Conservation (phyloP, 2,888 invertebrate species). For the Drosophila stalkeri region DNA sequence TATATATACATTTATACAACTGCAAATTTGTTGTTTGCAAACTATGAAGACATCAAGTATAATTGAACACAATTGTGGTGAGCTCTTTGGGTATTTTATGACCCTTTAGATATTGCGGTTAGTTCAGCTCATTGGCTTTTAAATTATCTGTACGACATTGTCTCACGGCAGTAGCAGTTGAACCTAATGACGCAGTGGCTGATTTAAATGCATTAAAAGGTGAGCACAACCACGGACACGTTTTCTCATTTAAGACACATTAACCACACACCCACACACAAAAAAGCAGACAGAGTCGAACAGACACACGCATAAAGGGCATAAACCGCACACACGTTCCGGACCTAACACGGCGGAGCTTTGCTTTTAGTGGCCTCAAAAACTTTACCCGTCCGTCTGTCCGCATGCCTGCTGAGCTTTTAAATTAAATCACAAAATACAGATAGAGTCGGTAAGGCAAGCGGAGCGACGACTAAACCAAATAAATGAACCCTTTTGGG, state of each 20-base stretch:
- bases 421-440: constrained; percentile 78
- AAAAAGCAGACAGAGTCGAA: constrained; percentile 8
- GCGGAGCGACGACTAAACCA: constrained; percentile 63
- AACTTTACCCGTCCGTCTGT: constrained; percentile 33
- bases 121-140: constrained; percentile 16
- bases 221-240: constrained; percentile 64
- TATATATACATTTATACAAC: too few relatives aligned
- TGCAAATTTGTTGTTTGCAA: neutral
- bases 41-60: neutral
- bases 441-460: constrained; percentile 67
- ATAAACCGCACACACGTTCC: constrained; percentile 29
- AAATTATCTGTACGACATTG: constrained; percentile 34
- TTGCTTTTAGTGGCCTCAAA: constrained; percentile 34
- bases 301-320: constrained; percentile 14
- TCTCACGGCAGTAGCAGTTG: constrained; percentile 36
- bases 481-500: constrained; percentile 80
- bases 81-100: constrained; percentile 6
- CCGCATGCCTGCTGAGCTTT: constrained; percentile 59
- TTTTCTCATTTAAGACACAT: constrained; percentile 71
- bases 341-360: constrained; percentile 30
- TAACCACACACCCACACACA: constrained; percentile 44
- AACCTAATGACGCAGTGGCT: constrained; percentile 48
- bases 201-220: constrained; percentile 49
- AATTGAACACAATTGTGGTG: neutral
- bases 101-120: constrained; percentile 3